A percentile compares a stretch with the other conserved stretches of the same genome.
These are phyloP conservation scores for Chrysopa pallens DNA, from an alignment of 1,140 invertebrate species.

Conservation along the genomic window DNA sequence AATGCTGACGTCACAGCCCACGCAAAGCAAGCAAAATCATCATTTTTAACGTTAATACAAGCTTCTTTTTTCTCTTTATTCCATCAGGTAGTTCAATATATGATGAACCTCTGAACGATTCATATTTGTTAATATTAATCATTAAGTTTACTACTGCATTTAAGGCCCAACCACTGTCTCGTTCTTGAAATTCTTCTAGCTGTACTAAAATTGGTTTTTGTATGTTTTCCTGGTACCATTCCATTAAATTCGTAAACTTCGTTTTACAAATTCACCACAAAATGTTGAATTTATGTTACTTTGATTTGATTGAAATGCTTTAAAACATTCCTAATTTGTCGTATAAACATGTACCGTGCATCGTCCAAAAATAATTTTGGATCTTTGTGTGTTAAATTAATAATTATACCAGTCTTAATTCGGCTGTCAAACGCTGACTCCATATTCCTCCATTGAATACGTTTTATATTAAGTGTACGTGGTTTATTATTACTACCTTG, in stretches of 20 bases:
- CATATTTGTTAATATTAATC: slow-evolving; percentile 13
- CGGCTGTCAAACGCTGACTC: slow-evolving; percentile 4
- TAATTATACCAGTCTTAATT: slow-evolving; percentile 5
- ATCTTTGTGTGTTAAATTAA: slow-evolving; percentile 7
- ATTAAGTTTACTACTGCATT: slow-evolving; percentile 10
- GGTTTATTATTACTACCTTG: too few species aligned
- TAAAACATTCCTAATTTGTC: slow-evolving; percentile 1
- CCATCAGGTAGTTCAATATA: slow-evolving; percentile 11
- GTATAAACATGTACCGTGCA: slow-evolving; percentile 2
- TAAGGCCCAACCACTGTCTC: slow-evolving; percentile 18
- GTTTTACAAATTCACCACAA: slow-evolving; percentile 5
- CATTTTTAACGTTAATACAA: slow-evolving; percentile 15
- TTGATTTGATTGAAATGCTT: neutral
- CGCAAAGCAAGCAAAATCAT: slow-evolving; percentile 13
- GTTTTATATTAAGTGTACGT: too few species aligned
- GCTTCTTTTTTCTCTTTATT: slow-evolving; percentile 15
- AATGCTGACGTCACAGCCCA: slow-evolving; percentile 11
- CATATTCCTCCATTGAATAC: neutral
- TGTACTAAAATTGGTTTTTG: slow-evolving; percentile 3
- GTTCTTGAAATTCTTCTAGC: slow-evolving; percentile 15
- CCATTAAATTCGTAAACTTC: slow-evolving; percentile 4
- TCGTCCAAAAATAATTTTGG: slow-evolving; percentile 6
- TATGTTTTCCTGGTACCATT: slow-evolving; percentile 6
- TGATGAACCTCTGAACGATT: slow-evolving; percentile 3
- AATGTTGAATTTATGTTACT: slow-evolving; percentile 6